A percentile compares a stretch with the other conserved stretches of the same genome.
Evolutionary conservation across 2,113 vertebrate genomes (phyloP).

Genomic region (Mustela lutreola): DNA sequence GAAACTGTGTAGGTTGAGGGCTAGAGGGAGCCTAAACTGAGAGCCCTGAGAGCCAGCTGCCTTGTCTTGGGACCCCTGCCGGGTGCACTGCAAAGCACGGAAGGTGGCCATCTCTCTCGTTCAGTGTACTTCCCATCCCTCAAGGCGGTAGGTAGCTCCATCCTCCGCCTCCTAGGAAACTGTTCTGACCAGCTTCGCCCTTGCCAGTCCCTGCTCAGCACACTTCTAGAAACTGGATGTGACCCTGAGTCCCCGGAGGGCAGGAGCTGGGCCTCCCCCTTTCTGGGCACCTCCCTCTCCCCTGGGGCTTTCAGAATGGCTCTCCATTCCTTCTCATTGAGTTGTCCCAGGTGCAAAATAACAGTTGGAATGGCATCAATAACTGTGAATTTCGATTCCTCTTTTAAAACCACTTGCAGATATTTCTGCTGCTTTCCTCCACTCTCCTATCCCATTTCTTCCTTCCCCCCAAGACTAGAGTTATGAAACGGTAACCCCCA

Average conservation of each 20-base stretch:
- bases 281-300: background rate
- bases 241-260: background rate
- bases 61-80: background rate
- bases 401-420: slow-evolving; percentile 47
- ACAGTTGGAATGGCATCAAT: background rate
- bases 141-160: background rate
- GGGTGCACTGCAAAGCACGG: background rate
- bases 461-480: background rate
- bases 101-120: background rate
- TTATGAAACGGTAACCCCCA: background rate
- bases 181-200: background rate
- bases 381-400: slow-evolving; percentile 62
- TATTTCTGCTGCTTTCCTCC: slow-evolving; percentile 48
- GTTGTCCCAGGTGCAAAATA: background rate
- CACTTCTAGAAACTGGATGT: background rate
- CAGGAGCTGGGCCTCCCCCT: background rate
- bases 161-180: background rate
- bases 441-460: background rate
- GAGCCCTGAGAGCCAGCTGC: background rate
- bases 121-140: background rate
- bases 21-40: background rate
- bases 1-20: background rate
- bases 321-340: background rate
- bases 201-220: background rate
- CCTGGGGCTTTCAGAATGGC: background rate